Conservation (phyloP, 2,888 invertebrate species). For the Slavum lentiscoides region DNA sequence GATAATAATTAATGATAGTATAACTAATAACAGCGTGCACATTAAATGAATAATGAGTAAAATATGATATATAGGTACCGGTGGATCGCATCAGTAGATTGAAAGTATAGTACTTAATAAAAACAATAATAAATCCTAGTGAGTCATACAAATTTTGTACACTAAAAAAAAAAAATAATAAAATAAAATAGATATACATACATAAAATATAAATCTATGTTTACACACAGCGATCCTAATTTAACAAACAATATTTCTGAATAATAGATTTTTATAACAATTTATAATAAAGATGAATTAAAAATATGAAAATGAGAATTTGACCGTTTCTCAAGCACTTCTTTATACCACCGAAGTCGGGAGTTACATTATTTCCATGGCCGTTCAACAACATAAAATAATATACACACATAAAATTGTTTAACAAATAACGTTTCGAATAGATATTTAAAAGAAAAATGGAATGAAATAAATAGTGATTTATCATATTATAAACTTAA, state of each 20-base stretch:
- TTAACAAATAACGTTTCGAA: conserved; percentile 26
- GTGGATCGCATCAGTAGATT: too few relatives aligned
- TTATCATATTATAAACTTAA: background rate
- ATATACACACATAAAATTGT: conserved; percentile 10
- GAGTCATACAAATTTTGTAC: conserved; percentile 26
- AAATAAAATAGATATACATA: background rate
- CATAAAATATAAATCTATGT: background rate
- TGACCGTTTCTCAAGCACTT: background rate
- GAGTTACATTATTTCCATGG: background rate
- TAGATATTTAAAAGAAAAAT: background rate
- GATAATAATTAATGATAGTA: too few relatives aligned
- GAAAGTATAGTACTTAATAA: background rate
- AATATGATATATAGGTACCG: too few relatives aligned
- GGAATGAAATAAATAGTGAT: conserved; percentile 19
- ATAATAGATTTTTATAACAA: conserved; percentile 17
- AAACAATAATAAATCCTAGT: conserved; percentile 9
- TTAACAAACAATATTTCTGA: conserved; percentile 5
- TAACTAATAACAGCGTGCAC: too few relatives aligned
- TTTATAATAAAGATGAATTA: conserved; percentile 6
- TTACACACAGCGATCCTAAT: background rate
- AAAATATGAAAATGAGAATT: conserved; percentile 17
- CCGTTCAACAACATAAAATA: background rate
- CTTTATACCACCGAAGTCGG: background rate
- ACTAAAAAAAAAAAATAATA: conserved; percentile 17
- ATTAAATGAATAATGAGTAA: too few relatives aligned